Conservation (phyloP, 2,888 invertebrate species). For the Onthophagus sagittarius region DNA sequence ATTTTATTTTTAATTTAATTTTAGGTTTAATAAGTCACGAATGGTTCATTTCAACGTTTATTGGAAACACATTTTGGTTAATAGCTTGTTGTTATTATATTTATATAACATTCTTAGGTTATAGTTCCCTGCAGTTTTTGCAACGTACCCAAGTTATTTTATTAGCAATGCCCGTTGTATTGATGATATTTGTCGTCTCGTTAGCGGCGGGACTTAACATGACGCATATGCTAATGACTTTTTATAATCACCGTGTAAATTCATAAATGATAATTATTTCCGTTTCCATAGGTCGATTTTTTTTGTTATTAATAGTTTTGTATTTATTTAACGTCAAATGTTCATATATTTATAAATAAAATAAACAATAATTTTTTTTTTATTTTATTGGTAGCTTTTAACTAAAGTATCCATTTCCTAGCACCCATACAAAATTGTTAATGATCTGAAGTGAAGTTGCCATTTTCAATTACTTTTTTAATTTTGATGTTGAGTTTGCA, state of each 20-base stretch:
- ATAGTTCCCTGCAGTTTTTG: conserved; percentile 85
- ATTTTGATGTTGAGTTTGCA: too few species aligned
- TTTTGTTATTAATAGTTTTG: not conserved
- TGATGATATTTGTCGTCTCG: conserved; percentile 74
- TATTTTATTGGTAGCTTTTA: too few species aligned
- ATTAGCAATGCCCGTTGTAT: conserved; percentile 74
- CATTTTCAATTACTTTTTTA: too few species aligned
- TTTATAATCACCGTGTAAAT: conserved; percentile 67
- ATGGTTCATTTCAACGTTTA: conserved; percentile 73
- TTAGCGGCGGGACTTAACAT: conserved; percentile 80
- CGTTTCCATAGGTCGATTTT: not conserved
- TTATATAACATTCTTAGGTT: conserved; percentile 96
- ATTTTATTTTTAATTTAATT: conserved; percentile 18
- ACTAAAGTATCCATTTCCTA: too few species aligned
- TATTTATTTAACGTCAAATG: conserved; percentile 7
- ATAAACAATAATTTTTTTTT: not conserved
- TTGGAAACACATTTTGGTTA: conserved; percentile 93
- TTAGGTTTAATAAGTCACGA: conserved; percentile 66
- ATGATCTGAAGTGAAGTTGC: too few species aligned
- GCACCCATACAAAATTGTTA: too few species aligned
- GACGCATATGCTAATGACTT: conserved; percentile 73
- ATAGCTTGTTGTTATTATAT: conserved; percentile 87
- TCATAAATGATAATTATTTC: not conserved
- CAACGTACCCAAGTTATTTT: conserved; percentile 81
- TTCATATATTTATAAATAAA: conserved; percentile 9